Conservation (phyloP, 1,140 invertebrate species). For the Spodoptera litura region DNA sequence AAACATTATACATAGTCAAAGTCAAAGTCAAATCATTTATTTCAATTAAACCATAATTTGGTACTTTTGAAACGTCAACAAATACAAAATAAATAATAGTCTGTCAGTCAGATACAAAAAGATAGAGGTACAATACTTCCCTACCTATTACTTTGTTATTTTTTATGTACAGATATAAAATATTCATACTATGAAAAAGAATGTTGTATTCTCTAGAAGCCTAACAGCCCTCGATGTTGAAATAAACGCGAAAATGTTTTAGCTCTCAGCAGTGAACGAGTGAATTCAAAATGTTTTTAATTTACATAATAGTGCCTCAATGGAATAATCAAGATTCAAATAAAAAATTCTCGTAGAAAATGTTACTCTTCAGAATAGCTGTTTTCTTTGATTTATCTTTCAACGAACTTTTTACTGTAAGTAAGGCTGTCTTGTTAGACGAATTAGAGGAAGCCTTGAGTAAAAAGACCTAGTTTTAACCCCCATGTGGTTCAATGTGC, state of each 20-base stretch:
- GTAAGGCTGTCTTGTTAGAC: background rate
- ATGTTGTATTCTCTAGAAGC: background rate
- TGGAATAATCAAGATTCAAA: constrained; percentile 38
- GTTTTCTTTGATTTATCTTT: constrained; percentile 4
- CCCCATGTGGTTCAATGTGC: too few relatives aligned
- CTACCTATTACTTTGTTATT: too few relatives aligned
- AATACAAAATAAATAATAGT: too few relatives aligned
- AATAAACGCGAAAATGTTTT: constrained; percentile 36
- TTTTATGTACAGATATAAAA: too few relatives aligned
- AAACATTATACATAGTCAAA: background rate
- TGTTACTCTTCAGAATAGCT: constrained; percentile 9
- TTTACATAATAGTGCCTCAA: constrained; percentile 41
- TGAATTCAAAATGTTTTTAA: constrained; percentile 41
- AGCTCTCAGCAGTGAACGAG: constrained; percentile 30
- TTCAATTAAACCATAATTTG: too few relatives aligned
- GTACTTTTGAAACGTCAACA: too few relatives aligned
- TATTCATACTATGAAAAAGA: background rate
- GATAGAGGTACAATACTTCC: too few relatives aligned
- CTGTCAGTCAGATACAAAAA: too few relatives aligned
- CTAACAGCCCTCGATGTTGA: background rate
- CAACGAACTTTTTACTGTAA: background rate
- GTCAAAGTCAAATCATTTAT: too few relatives aligned
- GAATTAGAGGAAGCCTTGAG: background rate
- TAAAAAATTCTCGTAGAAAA: constrained; percentile 11
- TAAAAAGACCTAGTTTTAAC: too few relatives aligned